These are phyloP conservation scores for Serrognathus titanus DNA, from an alignment of 2,888 invertebrate genomes.

Conservation along the genomic window DNA sequence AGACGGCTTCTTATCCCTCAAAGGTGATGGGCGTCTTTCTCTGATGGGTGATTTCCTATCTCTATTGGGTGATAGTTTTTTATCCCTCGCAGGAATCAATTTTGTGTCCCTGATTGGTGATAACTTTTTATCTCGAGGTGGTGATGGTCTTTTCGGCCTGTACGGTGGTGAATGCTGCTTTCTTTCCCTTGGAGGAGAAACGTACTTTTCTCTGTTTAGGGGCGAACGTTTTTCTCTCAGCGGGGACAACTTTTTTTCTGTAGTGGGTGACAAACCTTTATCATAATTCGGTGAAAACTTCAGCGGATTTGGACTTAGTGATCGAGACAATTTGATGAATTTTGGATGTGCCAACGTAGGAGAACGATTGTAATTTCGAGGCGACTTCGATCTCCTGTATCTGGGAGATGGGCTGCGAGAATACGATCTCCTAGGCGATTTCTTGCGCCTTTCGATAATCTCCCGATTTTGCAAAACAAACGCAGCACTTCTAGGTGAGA, in stretches of 20 bases:
- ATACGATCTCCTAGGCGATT: slow-evolving; percentile 44
- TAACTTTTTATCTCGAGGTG: slow-evolving; percentile 3
- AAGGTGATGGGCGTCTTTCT: slow-evolving; percentile 13
- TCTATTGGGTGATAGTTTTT: slow-evolving; percentile 5
- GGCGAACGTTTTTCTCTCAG: neutral
- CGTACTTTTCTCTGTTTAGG: neutral
- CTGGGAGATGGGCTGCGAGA: slow-evolving; percentile 46
- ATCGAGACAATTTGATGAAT: slow-evolving; percentile 20
- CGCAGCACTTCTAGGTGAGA: slow-evolving; percentile 48
- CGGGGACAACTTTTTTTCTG: neutral
- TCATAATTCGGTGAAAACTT: slow-evolving; percentile 26
- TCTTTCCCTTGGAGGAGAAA: slow-evolving; percentile 23
- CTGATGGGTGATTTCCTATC: slow-evolving; percentile 5
- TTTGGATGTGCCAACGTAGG: slow-evolving; percentile 19
- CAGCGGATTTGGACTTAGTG: slow-evolving; percentile 25
- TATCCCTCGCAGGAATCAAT: slow-evolving; percentile 24
- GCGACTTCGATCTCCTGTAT: slow-evolving; percentile 32
- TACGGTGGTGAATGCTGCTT: slow-evolving; percentile 27
- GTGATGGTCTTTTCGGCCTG: neutral
- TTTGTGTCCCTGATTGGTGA: slow-evolving; percentile 28
- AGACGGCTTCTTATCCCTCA: slow-evolving; percentile 1
- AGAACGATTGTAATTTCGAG: slow-evolving; percentile 33
- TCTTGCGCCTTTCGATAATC: slow-evolving; percentile 45
- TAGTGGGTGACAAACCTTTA: slow-evolving; percentile 11
- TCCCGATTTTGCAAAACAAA: slow-evolving; percentile 48